Evolutionary conservation across 2,113 vertebrate species (phyloP).

Genomic region (Otus sunia): DNA sequence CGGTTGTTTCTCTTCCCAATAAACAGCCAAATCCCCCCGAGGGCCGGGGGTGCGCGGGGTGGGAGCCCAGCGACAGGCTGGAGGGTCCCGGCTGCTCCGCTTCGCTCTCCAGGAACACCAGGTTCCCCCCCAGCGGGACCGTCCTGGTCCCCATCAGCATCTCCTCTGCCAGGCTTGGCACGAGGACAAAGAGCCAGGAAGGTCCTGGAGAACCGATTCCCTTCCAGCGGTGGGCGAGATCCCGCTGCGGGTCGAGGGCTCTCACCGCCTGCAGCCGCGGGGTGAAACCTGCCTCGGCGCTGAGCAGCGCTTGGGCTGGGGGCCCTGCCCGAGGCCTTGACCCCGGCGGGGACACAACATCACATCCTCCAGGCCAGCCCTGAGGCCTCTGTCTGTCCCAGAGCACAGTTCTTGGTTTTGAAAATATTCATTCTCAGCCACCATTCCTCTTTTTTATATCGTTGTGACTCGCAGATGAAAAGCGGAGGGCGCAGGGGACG

Average conservation of each 20-base stretch:
- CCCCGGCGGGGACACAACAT: not conserved
- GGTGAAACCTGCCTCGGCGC: not conserved
- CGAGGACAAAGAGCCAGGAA: fast-evolving
- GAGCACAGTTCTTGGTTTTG: not conserved
- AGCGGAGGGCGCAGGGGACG: fast-evolving
- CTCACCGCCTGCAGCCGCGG: not conserved
- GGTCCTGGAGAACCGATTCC: not conserved
- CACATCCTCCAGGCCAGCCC: not conserved
- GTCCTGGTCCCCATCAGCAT: fast-evolving
- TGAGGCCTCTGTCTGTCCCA: not conserved
- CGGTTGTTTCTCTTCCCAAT: not conserved
- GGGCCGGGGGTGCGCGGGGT: fast-evolving
- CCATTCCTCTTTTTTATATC: not conserved
- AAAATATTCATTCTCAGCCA: not conserved
- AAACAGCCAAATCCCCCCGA: too few relatives aligned
- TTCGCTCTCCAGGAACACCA: not conserved
- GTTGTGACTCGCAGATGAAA: not conserved
- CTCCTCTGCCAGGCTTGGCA: not conserved
- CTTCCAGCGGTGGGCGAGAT: not conserved
- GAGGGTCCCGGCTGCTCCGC: not conserved
- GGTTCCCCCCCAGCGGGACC: not conserved
- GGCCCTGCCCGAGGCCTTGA: not conserved
- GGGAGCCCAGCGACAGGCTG: not conserved
- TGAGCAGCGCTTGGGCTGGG: not conserved
- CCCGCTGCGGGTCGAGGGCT: not conserved